phyloP scores from a whole-genome alignment of 2,888 invertebrate genomes.

The Drosophila sordidula region DNA sequence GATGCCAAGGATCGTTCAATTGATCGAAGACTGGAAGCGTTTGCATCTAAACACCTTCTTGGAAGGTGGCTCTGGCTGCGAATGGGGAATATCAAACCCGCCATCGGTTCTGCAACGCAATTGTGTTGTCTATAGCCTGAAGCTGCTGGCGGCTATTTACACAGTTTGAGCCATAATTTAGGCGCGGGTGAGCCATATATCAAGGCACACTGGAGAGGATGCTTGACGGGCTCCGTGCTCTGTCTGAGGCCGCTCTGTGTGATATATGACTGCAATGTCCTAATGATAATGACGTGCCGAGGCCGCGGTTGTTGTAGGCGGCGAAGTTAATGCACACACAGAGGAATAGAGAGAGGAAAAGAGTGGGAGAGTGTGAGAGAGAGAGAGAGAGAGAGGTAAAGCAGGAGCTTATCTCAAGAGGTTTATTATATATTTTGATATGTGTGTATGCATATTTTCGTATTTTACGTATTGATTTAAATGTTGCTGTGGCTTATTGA shows the following conservation, averaged over 20 bases:
- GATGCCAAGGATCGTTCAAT: conserved; percentile 48
- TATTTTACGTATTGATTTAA: conserved; percentile 62
- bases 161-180: conserved; percentile 70
- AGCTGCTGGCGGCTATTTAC: conserved; percentile 77
- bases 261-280: conserved; percentile 70
- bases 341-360: no score
- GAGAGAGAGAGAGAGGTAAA: not conserved
- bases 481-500: conserved; percentile 51
- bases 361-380: no score
- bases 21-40: conserved; percentile 81
- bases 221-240: conserved; percentile 22
- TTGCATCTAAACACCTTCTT: conserved; percentile 81
- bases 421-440: not conserved
- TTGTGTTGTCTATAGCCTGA: conserved; percentile 70
- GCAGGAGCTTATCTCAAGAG: conserved; percentile 32
- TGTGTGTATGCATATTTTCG: conserved; percentile 2
- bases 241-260: conserved; percentile 30
- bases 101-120: conserved; percentile 18
- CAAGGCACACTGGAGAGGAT: conserved; percentile 30
- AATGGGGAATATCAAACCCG: not conserved
- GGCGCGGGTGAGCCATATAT: conserved; percentile 73
- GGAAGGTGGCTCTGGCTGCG: conserved; percentile 49
- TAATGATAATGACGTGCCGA: conserved; percentile 76
- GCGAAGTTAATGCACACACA: conserved; percentile 2
- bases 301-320: conserved; percentile 42